Conservation (phyloP, 92 coral and sea anemone species). For the Actinernus sp. region DNA sequence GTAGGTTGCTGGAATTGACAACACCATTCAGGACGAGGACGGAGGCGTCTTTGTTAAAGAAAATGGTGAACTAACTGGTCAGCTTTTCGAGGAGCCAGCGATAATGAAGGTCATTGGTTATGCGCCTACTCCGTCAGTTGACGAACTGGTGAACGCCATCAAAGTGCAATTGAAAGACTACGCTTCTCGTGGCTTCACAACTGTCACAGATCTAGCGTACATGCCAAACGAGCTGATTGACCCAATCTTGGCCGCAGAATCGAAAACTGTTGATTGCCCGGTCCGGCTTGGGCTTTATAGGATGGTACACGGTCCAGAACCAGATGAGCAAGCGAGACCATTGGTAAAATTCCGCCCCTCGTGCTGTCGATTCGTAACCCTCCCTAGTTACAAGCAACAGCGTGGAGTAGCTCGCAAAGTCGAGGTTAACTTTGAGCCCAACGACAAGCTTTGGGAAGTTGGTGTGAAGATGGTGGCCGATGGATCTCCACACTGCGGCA, state of each 20-base stretch:
- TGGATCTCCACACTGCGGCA: constrained; percentile 88
- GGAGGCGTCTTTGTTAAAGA: background rate
- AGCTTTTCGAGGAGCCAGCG: background rate
- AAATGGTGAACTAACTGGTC: background rate
- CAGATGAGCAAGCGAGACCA: too few relatives aligned
- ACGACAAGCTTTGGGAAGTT: constrained; percentile 61
- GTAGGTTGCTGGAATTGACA: background rate
- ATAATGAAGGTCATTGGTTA: background rate
- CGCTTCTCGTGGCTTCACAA: constrained; percentile 18
- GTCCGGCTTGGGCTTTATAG: background rate
- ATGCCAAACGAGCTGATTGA: background rate
- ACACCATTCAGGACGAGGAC: background rate
- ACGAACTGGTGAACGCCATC: background rate
- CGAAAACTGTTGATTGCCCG: background rate
- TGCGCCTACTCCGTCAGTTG: background rate
- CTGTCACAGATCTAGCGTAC: constrained; percentile 21
- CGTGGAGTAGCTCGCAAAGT: background rate
- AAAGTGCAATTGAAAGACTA: constrained; percentile 11
- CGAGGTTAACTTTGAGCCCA: background rate
- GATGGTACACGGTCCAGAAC: too few relatives aligned
- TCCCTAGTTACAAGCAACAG: too few relatives aligned
- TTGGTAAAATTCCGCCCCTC: constrained; percentile 12
- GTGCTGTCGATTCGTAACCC: too few relatives aligned
- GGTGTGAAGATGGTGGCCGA: constrained; percentile 73
- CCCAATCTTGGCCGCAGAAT: background rate